These are phyloP conservation scores for Hermaeophaga mercurialis DNA, from an alignment of 2,888 invertebrate species.

Conservation along the genomic window DNA sequence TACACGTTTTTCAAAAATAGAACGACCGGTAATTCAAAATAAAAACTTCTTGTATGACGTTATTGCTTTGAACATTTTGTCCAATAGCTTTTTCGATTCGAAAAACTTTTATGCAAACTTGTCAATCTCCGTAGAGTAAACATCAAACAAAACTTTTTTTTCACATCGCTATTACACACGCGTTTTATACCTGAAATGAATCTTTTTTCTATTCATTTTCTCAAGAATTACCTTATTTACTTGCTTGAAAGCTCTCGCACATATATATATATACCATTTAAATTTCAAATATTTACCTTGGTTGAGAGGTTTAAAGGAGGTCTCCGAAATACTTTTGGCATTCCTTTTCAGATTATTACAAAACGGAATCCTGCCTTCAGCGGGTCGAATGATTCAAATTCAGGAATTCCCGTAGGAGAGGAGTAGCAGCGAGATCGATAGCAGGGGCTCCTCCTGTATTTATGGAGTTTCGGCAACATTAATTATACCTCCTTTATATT, in stretches of 20 bases:
- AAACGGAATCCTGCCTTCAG: slow-evolving; percentile 22
- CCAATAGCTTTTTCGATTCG: slow-evolving; percentile 7
- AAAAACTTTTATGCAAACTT: slow-evolving; percentile 25
- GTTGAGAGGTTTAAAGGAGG: slow-evolving; percentile 28
- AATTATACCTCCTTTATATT: no score
- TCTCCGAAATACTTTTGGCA: slow-evolving; percentile 37
- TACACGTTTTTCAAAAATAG: no score
- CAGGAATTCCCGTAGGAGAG: slow-evolving; percentile 14
- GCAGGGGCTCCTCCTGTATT: no score
- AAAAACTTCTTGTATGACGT: no score
- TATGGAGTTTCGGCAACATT: no score
- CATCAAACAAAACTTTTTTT: slow-evolving; percentile 28
- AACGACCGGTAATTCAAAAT: no score
- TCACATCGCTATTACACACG: slow-evolving; percentile 14
- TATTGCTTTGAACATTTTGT: neutral
- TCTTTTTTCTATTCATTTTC: slow-evolving; percentile 23
- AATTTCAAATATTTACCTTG: slow-evolving; percentile 49
- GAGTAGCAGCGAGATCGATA: neutral
- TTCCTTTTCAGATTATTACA: slow-evolving; percentile 37
- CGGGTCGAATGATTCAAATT: slow-evolving; percentile 16
- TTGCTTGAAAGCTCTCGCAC: slow-evolving; percentile 24
- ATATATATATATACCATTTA: slow-evolving; percentile 40
- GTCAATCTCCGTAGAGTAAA: slow-evolving; percentile 30
- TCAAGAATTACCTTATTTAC: slow-evolving; percentile 38
- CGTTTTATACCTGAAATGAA: slow-evolving; percentile 10